Base-by-base conservation (phyloP, 2,888 invertebrate species). In the Melinopterus prodromus region DNA sequence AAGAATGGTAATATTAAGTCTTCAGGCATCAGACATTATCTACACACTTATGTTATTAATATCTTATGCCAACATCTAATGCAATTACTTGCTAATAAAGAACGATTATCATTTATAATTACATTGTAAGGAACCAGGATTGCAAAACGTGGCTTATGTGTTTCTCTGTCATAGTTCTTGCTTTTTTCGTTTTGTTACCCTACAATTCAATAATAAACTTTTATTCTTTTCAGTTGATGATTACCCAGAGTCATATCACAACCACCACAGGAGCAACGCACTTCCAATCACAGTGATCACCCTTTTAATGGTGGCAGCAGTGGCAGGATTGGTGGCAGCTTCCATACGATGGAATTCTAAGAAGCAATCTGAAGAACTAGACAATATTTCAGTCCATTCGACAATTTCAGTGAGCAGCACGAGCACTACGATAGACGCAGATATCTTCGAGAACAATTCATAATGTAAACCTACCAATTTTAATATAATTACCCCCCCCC, bases 291-390 rank as follows among this genome's bases (percentile, higher is more conserved):
- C 90, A 4, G 83, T 92, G 70, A 91, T 92, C 53, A 91, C 92
- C 86, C 91, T 92, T 86, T 85, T 92, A 79, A 91, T 92, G 78
- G 90, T 92, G n/a, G 91, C 92, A 16, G 92, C 91, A 35, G 90
- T 92, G 80, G 92, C 91, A 35, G 92, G 92, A 9, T 88, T 92
- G 70, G 91, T 91, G 3, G 87, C 92, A 69, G 86, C 92, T 77
- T 91, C 92, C 81, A 90, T 92, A 89, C 92, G 91, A 86, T 89
- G 92, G 85, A 91, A 91, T 53, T 91, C 91, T 53, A 91, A 91
- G 86, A 84, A 84, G 77, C 80, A 86, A n/a, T 77, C 84, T 14
- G 87, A 88, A 6, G 91, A 91, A 69, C 88, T 88, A 82, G 92
- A 92, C 85, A 90, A 91, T 84, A 89, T 88, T 14, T 88, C 88